phyloP scores from a whole-genome alignment of 2,797 vertebrate species.

The Oryzias sinensis region DNA sequence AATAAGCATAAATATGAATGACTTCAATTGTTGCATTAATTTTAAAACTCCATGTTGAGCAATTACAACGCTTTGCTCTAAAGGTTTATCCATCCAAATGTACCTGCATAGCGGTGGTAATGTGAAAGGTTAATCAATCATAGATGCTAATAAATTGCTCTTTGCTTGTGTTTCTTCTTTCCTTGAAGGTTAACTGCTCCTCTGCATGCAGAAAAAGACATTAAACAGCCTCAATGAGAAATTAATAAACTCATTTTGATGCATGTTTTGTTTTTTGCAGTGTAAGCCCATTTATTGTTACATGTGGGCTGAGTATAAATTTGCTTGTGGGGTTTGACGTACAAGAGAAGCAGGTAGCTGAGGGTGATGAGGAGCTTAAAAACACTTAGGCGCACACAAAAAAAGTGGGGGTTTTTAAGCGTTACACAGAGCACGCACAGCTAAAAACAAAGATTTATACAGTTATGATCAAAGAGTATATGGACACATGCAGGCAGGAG shows the following conservation, averaged over 20 bases:
- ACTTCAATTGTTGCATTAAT: background rate
- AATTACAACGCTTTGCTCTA: constrained; percentile 8
- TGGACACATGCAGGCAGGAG: constrained; percentile 19
- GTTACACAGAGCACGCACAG: background rate
- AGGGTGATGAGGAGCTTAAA: constrained; percentile 35
- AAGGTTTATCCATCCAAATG: constrained; percentile 28
- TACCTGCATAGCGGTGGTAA: constrained; percentile 17
- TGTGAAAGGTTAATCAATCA: constrained; percentile 55
- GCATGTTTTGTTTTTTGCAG: constrained; percentile 40
- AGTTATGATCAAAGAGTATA: constrained; percentile 15
- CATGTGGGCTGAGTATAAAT: constrained; percentile 7
- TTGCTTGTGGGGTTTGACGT: constrained; percentile 7
- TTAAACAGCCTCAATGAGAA: constrained; percentile 47
- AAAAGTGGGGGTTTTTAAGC: background rate
- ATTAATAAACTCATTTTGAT: constrained; percentile 59
- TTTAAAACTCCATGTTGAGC: constrained; percentile 6
- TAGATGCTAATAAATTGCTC: constrained; percentile 48
- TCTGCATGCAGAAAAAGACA: constrained; percentile 25
- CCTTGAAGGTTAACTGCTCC: constrained; percentile 34
- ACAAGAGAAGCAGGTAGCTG: constrained; percentile 14
- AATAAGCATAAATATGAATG: no score
- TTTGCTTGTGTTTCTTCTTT: constrained; percentile 10
- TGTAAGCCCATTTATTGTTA: constrained; percentile 44
- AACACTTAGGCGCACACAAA: constrained; percentile 22
- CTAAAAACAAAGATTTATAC: constrained; percentile 7